These are phyloP conservation scores for Cyprinodon variegatus DNA, from an alignment of 2,113 vertebrate genomes.

Conservation along the genomic window DNA sequence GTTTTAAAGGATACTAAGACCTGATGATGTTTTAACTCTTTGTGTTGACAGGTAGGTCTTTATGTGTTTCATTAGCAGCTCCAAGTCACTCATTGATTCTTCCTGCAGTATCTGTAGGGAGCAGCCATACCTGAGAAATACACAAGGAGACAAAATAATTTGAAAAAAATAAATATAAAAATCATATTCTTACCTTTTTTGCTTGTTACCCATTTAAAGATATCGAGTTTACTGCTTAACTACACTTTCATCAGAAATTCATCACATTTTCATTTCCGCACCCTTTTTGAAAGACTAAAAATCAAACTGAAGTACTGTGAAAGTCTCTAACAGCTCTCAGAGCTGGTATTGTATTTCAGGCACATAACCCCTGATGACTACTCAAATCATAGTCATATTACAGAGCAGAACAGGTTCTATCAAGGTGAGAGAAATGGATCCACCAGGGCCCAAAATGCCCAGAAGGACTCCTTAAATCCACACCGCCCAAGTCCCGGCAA, in stretches of 20 bases:
- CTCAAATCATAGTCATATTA: background rate
- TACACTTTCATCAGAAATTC: background rate
- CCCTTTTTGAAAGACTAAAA: background rate
- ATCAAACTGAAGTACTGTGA: conserved; percentile 2
- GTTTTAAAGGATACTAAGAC: conserved; percentile 87
- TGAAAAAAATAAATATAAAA: too few relatives aligned
- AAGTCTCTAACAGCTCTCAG: background rate
- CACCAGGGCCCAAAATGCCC: background rate
- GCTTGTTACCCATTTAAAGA: background rate
- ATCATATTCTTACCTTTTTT: background rate
- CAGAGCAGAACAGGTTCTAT: conserved; percentile 7
- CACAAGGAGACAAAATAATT: too few relatives aligned
- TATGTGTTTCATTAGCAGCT: conserved; percentile 82
- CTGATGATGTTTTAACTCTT: conserved; percentile 70
- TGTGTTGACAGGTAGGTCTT: conserved; percentile 85
- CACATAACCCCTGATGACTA: background rate
- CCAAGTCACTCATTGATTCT: conserved; percentile 76
- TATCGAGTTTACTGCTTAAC: background rate
- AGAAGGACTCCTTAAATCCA: conserved; percentile 20
- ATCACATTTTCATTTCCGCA: conserved; percentile 3
- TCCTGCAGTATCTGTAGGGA: conserved; percentile 82
- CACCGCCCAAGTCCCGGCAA: conserved; percentile 4
- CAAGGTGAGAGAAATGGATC: conserved; percentile 1
- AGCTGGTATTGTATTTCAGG: conserved; percentile 1
- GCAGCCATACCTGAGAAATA: conserved; percentile 84